phyloP scores from a whole-genome alignment of 2,888 invertebrate species.

The Mimachlamys varia region DNA sequence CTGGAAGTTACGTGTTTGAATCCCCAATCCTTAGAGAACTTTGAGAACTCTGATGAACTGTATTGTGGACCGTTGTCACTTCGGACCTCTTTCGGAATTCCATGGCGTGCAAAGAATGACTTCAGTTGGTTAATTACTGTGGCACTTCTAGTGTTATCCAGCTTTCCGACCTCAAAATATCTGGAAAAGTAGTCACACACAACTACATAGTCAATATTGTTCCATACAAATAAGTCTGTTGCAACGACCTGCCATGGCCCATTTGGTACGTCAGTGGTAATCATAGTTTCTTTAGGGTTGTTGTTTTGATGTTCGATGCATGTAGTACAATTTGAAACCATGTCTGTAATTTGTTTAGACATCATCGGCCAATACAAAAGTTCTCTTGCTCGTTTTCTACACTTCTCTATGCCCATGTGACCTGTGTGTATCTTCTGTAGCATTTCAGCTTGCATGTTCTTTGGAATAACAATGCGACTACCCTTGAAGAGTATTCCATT shows the following conservation, averaged over 20 bases:
- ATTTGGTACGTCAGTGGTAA: conserved; percentile 38
- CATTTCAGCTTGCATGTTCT: no score
- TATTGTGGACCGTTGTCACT: conserved; percentile 54
- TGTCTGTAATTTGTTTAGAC: no score
- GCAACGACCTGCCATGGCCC: conserved; percentile 49
- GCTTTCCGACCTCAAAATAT: conserved; percentile 49
- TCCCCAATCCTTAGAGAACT: conserved; percentile 41
- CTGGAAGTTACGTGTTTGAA: no score
- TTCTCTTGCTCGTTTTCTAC: no score
- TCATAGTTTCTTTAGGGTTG: conserved; percentile 48
- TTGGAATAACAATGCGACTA: no score
- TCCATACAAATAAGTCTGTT: conserved; percentile 50
- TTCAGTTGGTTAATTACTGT: conserved; percentile 52
- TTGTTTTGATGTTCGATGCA: no score
- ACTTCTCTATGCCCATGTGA: no score
- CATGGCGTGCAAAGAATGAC: conserved; percentile 53
- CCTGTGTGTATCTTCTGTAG: no score
- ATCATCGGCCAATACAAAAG: no score
- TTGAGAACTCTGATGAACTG: conserved; percentile 34
- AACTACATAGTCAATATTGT: conserved; percentile 46
- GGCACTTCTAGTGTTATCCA: conserved; percentile 40
- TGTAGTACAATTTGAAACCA: no score
- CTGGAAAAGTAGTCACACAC: conserved; percentile 54
- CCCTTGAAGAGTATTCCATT: no score
- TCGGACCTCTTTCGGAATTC: conserved; percentile 48